A percentile compares a stretch with the other conserved stretches of the same genome.
Conservation (phyloP, 2,888 invertebrate species). For the Rotaria magnacalcarata region DNA sequence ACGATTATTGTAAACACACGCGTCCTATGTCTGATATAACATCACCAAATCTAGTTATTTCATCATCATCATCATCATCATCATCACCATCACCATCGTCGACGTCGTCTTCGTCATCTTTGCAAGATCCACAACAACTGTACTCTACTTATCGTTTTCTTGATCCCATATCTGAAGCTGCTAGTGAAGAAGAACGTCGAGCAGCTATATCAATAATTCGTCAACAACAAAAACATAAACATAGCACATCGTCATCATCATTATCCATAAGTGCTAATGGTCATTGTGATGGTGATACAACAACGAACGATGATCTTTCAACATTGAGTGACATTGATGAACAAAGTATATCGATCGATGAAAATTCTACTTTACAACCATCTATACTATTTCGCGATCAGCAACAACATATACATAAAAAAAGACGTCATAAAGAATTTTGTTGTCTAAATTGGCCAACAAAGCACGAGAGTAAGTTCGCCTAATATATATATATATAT, state of each 20-base stretch:
- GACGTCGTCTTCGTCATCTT: background rate
- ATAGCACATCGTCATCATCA: slow-evolving; percentile 5
- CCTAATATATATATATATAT: background rate
- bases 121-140: background rate
- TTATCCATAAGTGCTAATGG: background rate
- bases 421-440: background rate
- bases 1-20: background rate
- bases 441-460: background rate
- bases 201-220: background rate
- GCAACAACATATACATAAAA: background rate
- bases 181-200: slow-evolving; percentile 16
- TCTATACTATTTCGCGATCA: background rate
- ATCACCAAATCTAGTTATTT: background rate
- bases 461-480: background rate
- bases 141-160: background rate
- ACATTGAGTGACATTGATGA: slow-evolving; percentile 10
- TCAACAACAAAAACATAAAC: slow-evolving; percentile 13
- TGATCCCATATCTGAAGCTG: slow-evolving; percentile 9
- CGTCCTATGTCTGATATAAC: background rate
- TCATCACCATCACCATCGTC: background rate
- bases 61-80: background rate
- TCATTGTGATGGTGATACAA: background rate
- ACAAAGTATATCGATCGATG: background rate
- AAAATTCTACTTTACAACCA: background rate
- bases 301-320: slow-evolving; percentile 6